A percentile compares a stretch with the other conserved stretches of the same genome.
phyloP scores from a whole-genome alignment of 2,797 vertebrate genomes.

The Cephalopachus bancanus region DNA sequence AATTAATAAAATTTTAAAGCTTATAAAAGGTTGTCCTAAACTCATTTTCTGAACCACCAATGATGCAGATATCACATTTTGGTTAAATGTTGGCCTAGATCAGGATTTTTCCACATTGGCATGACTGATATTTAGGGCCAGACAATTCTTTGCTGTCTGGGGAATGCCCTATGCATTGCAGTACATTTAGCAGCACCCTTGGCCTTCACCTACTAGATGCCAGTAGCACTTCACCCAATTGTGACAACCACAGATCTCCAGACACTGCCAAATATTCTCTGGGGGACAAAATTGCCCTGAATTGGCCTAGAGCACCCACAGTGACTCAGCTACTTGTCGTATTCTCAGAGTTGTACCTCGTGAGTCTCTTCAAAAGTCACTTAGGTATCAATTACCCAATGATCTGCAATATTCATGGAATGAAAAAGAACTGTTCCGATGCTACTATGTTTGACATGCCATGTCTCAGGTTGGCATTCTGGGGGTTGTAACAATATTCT shows the following conservation, averaged over 20 bases:
- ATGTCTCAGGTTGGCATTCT: background rate
- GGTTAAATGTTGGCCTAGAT: background rate
- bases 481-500: too few relatives aligned
- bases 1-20: background rate
- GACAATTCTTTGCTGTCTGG: background rate
- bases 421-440: background rate
- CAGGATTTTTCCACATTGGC: background rate
- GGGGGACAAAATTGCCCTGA: background rate
- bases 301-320: background rate
- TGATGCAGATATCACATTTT: background rate
- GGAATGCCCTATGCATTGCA: too few relatives aligned
- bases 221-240: background rate
- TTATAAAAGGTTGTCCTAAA: background rate
- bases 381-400: fast-evolving
- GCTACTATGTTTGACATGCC: background rate
- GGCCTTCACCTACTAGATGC: background rate
- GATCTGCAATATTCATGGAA: background rate
- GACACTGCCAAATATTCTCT: background rate
- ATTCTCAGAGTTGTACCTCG: fast-evolving
- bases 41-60: background rate
- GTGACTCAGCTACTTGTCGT: background rate
- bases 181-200: too few relatives aligned
- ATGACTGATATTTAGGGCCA: background rate
- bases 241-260: background rate
- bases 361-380: background rate